phyloP scores from a whole-genome alignment of 2,888 invertebrate species.

The Malacosoma neustria region DNA sequence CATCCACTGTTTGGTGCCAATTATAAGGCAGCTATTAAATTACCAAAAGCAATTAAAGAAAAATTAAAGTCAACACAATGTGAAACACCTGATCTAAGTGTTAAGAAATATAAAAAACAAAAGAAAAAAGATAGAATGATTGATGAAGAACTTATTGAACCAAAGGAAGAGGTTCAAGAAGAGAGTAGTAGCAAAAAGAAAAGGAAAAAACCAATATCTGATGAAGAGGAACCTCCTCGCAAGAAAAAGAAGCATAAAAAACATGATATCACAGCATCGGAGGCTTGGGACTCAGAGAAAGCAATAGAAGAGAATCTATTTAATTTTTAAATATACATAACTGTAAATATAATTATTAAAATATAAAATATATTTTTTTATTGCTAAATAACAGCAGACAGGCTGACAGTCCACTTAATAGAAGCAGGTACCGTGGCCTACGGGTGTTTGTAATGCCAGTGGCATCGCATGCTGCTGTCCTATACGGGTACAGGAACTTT shows the following conservation, averaged over 20 bases:
- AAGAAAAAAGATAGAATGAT: conserved; percentile 2
- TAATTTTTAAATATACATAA: conserved; percentile 42
- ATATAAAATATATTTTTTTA: too few relatives aligned
- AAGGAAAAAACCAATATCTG: conserved; percentile 21
- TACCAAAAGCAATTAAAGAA: conserved; percentile 28
- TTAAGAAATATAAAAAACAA: conserved; percentile 15
- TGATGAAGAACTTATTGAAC: conserved; percentile 11
- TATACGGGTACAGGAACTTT: too few relatives aligned
- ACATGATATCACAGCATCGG: conserved; percentile 30
- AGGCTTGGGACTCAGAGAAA: conserved; percentile 52
- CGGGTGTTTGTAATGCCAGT: too few relatives aligned
- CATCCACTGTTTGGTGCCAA: conserved; percentile 54
- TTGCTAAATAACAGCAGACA: too few relatives aligned
- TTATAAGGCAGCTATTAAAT: conserved; percentile 43
- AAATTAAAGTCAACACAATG: neutral
- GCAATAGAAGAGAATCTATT: conserved; percentile 58
- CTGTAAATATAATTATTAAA: too few relatives aligned
- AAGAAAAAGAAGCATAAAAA: conserved; percentile 27
- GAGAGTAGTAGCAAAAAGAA: conserved; percentile 26
- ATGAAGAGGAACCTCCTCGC: conserved; percentile 13
- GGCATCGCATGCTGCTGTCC: too few relatives aligned
- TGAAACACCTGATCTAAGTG: neutral
- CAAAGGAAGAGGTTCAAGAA: conserved; percentile 8
- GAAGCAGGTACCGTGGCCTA: too few relatives aligned
- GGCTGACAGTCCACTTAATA: too few relatives aligned